These are phyloP conservation scores for Nowickia ferox DNA, from an alignment of 2,888 invertebrate species.

Conservation along the genomic window DNA sequence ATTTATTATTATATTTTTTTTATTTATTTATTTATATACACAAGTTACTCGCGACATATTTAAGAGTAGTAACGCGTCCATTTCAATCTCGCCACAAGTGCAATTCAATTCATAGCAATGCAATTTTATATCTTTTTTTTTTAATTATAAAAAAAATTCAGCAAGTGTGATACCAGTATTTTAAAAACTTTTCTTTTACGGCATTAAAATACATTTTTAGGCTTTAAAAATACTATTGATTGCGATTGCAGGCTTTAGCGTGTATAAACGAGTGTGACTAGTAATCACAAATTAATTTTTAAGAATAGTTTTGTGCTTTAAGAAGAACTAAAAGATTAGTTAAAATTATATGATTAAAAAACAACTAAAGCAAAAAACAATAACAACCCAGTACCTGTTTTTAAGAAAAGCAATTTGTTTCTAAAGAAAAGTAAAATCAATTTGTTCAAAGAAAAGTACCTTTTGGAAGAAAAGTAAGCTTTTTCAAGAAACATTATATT, in stretches of 20 bases:
- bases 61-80: slow-evolving; percentile 8
- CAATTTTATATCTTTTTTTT: background rate
- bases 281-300: background rate
- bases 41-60: slow-evolving; percentile 58
- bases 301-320: background rate
- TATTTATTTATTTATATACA: background rate
- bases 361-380: background rate
- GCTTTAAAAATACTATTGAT: background rate
- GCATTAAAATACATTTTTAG: background rate
- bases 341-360: background rate
- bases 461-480: background rate
- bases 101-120: slow-evolving; percentile 2
- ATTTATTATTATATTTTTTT: slow-evolving; percentile 29
- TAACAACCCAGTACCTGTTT: too few relatives aligned
- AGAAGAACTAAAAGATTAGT: too few relatives aligned
- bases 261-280: background rate
- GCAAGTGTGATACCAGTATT: slow-evolving; percentile 31
- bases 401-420: background rate
- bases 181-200: background rate
- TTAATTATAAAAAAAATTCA: background rate
- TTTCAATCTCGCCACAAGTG: slow-evolving; percentile 19
- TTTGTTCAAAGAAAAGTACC: background rate
- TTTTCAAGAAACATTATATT: background rate
- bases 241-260: background rate
- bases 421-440: background rate